These are phyloP conservation scores for Cordilura impudica DNA, from an alignment of 2,888 invertebrate genomes.

Conservation along the genomic window DNA sequence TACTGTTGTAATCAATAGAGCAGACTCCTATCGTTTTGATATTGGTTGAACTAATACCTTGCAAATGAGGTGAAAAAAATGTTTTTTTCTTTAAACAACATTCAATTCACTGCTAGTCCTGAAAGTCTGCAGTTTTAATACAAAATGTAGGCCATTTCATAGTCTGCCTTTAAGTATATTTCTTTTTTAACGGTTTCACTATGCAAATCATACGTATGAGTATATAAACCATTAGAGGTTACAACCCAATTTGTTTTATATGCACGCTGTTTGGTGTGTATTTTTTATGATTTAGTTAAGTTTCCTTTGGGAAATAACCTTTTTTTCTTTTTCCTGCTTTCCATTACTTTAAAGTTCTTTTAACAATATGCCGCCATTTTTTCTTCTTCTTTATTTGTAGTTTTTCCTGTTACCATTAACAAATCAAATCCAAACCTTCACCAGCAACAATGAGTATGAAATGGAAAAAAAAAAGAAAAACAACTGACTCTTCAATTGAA, in stretches of 20 bases:
- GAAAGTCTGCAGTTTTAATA: too few relatives aligned
- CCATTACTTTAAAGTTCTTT: not conserved
- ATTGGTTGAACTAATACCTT: too few relatives aligned
- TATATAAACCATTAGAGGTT: slow-evolving; percentile 24
- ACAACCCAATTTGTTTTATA: slow-evolving; percentile 45
- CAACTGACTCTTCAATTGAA: not conserved
- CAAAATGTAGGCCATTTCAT: not conserved
- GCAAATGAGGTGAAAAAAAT: too few relatives aligned
- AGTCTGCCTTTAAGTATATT: not conserved
- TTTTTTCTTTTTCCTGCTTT: not conserved
- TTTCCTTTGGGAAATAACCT: slow-evolving; percentile 25
- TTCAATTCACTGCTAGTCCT: too few relatives aligned
- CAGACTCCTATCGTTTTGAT: too few relatives aligned
- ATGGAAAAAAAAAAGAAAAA: not conserved
- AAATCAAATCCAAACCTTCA: not conserved
- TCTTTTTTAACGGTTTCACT: not conserved
- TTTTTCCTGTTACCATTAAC: not conserved
- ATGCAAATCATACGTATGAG: slow-evolving; percentile 37
- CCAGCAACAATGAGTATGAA: not conserved
- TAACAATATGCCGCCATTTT: not conserved
- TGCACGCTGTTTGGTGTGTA: not conserved
- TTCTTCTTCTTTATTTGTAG: not conserved
- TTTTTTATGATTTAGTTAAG: not conserved
- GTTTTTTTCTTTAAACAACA: too few relatives aligned
- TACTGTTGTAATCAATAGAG: too few relatives aligned